Base-by-base conservation (phyloP, 2,797 vertebrate species). In the Gymnoscopelus microlampas region DNA sequence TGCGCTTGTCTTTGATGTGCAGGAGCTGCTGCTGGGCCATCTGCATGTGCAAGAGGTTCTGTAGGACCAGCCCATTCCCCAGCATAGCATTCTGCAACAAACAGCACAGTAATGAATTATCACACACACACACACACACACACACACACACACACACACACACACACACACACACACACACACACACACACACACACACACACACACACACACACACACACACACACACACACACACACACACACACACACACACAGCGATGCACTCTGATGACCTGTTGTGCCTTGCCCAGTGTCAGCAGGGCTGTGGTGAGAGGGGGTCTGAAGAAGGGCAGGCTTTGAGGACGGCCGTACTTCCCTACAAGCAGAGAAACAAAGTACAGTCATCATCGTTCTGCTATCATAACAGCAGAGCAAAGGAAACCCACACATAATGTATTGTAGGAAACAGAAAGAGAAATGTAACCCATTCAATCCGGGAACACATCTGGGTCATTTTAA, bases 241-340 rank as follows among this genome's bases (percentile, higher is more conserved):
- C 32, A 54, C 39, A 44, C 49, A 32, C 29, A 71, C 15, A 62
- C 19, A 50, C 44, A 58, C 24, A 48, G n/a, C n/a, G 48, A 19
- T 50, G 32, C 26, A 8, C 19, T 19, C 2, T 50, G 29, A n/a
- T 71, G 73, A 98, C 97, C 97, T 98, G 97, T 82, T 97, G 95
- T 49, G 95, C 93, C 93, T 97, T 97, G 85, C 95, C 97, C 85
- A 98, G 63, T 61, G 95, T 97, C 72, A 98, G 84, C 85, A 98
- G 93, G 1, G 96, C 95, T 9, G 97, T 82, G 66, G 95, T 95
- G 76, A 97, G 90, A 15, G 95, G 93, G 26, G 96, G 95, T 60
- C 93, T 88, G 74, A 95, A 90, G 84, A 94, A 94, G 0, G 94
- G 93, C 70, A 94, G 78, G 85, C 82, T 84, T 66, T 78, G 62